Base-by-base conservation (phyloP, 2,888 invertebrate genomes). In the Perizoma affinitatum region DNA sequence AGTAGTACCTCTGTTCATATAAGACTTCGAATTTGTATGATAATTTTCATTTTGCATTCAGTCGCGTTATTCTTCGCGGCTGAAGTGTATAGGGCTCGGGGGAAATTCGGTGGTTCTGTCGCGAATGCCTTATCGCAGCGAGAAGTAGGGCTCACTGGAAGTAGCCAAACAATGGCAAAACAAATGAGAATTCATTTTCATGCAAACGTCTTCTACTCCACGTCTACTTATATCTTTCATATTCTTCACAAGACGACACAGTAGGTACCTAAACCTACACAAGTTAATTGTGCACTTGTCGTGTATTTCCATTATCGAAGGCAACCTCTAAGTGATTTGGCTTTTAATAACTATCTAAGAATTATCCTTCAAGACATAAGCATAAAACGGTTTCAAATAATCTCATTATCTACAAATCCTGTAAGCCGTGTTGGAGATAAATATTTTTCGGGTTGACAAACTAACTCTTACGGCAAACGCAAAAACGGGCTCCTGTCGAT, bases 11-110 rank as follows among this genome's bases (percentile, higher is more conserved):
- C 75, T 80, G 83, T 84, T 88, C 86, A 87, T 88, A 88, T 86
- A 87, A 87, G 87, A 87, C 84, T 83, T 83, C 74, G 82, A 87
- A 90, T 91, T 91, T 89, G 89, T 91, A 90, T 90, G 90, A 90
- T 90, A 91, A 91, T 90, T 90, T 90, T 90, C 90, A 90, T 90
- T 90, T 90, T 90, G 90, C 90, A 90, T 91, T 89, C 87, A 81
- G 84, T 84, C 78, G 78, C 78, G 88, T 87, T 87, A 86, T 89
- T 88, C 87, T 86, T 78, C 76, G 81, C 76, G 81, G 81, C 82
- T 84, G 88, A 87, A 83, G 87, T 88, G 85, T 84, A 91, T 88
- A 75, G 88, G 82, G 87, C 90, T 90, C 89, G 68, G 71, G 90
- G 90, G 90, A 91, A 91, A 91, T 91, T 88, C 84, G 77, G 78